phyloP scores from a whole-genome alignment of 2,113 vertebrate genomes.

The Mixornis gularis region DNA sequence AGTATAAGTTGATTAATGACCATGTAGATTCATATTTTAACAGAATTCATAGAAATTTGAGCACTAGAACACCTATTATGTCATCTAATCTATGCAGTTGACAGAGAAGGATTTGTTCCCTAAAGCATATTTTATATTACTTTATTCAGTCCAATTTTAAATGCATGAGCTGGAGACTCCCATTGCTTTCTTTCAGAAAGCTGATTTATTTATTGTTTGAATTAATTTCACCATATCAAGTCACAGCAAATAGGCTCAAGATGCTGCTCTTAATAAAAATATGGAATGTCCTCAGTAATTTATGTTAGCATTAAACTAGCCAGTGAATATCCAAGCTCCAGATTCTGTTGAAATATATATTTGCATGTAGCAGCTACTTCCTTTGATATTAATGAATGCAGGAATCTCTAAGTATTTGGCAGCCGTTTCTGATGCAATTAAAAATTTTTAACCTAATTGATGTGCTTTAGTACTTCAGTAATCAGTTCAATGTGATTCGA shows the following conservation, averaged over 20 bases:
- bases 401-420: background rate
- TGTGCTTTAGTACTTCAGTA: background rate
- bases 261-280: conserved; percentile 13
- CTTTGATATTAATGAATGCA: background rate
- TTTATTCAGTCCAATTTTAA: background rate
- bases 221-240: background rate
- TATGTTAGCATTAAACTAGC: background rate
- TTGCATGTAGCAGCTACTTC: background rate
- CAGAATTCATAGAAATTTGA: conserved; percentile 3
- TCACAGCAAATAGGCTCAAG: background rate
- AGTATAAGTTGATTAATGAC: background rate
- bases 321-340: background rate
- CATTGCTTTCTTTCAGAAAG: background rate
- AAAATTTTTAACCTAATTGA: background rate
- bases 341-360: background rate
- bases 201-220: conserved; percentile 18
- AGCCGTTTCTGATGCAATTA: background rate
- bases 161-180: background rate
- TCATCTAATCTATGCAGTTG: background rate
- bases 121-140: background rate
- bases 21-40: background rate
- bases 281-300: background rate
- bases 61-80: background rate
- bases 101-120: background rate
- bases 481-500: background rate